These are phyloP conservation scores for Hylaeus volcanicus DNA, from an alignment of 1,140 invertebrate genomes.

Conservation along the genomic window DNA sequence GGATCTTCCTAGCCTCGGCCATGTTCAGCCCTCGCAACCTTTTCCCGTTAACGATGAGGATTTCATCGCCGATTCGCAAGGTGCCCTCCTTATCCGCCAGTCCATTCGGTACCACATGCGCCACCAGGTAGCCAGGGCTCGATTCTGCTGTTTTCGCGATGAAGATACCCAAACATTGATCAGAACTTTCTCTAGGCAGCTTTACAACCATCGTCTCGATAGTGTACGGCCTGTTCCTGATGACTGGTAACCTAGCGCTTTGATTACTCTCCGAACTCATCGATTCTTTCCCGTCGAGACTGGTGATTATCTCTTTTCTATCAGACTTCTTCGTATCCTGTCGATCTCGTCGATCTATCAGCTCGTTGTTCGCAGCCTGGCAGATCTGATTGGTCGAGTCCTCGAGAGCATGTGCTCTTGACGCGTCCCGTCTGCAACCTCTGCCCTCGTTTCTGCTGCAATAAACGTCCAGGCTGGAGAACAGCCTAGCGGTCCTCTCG, in stretches of 20 bases:
- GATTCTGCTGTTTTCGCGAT: constrained; percentile 89
- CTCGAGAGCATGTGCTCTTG: constrained; percentile 18
- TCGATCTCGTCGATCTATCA: constrained; percentile 24
- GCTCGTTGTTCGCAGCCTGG: constrained; percentile 22
- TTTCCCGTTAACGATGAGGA: constrained; percentile 91
- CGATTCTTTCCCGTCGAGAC: constrained; percentile 47
- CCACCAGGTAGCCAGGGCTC: constrained; percentile 89
- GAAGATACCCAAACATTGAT: constrained; percentile 90
- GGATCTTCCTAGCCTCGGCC: constrained; percentile 87
- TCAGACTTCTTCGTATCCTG: constrained; percentile 5
- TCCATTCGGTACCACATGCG: constrained; percentile 89
- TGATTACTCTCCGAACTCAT: not conserved
- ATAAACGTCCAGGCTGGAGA: constrained; percentile 49
- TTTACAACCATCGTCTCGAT: constrained; percentile 84
- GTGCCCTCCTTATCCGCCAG: constrained; percentile 89
- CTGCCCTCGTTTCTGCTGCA: constrained; percentile 37
- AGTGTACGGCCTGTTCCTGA: constrained; percentile 78
- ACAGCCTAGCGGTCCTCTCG: constrained; percentile 60
- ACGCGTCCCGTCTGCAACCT: constrained; percentile 7
- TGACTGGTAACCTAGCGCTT: constrained; percentile 64
- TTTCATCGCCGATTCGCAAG: constrained; percentile 89
- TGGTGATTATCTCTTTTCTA: constrained; percentile 63
- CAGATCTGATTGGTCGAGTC: constrained; percentile 13
- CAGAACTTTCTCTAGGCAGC: constrained; percentile 84
- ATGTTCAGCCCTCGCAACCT: constrained; percentile 87